phyloP scores from a whole-genome alignment of 2,888 invertebrate species.

The Ormyrus labotus region DNA sequence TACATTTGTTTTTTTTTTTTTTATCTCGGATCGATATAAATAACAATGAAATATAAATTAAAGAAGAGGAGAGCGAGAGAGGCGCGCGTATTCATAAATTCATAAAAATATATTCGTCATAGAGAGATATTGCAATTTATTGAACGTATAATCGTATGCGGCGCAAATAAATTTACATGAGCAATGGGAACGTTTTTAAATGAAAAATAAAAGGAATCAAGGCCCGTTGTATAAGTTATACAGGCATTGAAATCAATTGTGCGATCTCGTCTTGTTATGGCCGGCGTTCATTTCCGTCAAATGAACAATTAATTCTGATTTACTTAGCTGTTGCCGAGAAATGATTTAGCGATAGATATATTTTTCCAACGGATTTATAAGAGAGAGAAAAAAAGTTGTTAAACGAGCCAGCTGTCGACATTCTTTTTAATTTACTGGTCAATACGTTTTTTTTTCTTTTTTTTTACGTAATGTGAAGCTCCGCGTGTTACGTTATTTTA shows the following conservation, averaged over 20 bases:
- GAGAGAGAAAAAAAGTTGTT: background rate
- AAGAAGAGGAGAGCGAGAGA: too few species aligned
- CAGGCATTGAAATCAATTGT: background rate
- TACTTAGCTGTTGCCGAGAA: slow-evolving; percentile 3
- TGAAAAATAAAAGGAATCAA: background rate
- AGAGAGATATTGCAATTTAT: background rate
- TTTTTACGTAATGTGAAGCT: background rate
- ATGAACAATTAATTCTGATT: slow-evolving; percentile 29
- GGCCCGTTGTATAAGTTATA: background rate
- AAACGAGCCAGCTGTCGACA: too few species aligned
- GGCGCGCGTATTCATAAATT: too few species aligned
- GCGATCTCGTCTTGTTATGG: background rate
- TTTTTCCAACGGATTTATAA: background rate
- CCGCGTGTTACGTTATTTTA: background rate
- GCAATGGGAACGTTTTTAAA: background rate
- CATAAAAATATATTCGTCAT: background rate
- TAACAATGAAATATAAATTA: too few species aligned
- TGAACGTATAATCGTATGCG: too few species aligned
- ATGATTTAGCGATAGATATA: slow-evolving; percentile 3
- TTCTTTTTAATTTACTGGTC: too few species aligned
- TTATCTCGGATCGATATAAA: too few species aligned
- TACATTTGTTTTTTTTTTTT: too few species aligned
- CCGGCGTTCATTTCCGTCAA: slow-evolving; percentile 15
- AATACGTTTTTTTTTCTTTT: too few species aligned
- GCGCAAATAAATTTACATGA: background rate